phyloP scores from a whole-genome alignment of 2,113 vertebrate species.

The Cebidichthys violaceus region DNA sequence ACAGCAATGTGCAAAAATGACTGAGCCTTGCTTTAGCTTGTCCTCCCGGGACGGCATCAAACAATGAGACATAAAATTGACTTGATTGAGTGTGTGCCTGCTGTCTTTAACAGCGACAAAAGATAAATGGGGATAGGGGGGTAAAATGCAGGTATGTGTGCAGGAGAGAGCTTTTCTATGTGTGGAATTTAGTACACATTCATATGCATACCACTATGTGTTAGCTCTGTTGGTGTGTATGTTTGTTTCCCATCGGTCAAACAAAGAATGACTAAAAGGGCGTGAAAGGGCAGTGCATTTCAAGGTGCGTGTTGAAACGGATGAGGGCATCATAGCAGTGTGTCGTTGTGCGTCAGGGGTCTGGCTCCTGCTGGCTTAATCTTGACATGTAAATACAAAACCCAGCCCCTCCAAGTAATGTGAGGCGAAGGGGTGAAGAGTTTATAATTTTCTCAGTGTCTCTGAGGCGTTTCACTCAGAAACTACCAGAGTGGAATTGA shows the following conservation, averaged over 20 bases:
- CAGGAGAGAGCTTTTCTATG: conserved; percentile 9
- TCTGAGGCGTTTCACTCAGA: not conserved
- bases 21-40: conserved; percentile 48
- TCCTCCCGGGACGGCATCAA: conserved; percentile 54
- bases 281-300: conserved; percentile 38
- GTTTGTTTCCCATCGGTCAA: conserved; percentile 13
- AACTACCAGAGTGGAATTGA: conserved; percentile 4
- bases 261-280: conserved; percentile 33
- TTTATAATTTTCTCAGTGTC: conserved; percentile 38
- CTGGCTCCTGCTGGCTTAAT: conserved; percentile 38
- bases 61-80: conserved; percentile 44
- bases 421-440: conserved; percentile 44
- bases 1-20: conserved; percentile 23
- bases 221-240: not conserved
- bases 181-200: conserved; percentile 32
- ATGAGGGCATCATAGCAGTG: conserved; percentile 31
- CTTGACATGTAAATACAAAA: conserved; percentile 63
- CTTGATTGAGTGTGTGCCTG: conserved; percentile 6
- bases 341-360: conserved; percentile 18
- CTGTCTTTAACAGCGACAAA: not conserved
- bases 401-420: conserved; percentile 28
- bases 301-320: conserved; percentile 31
- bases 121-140: not conserved
- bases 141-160: conserved; percentile 12
- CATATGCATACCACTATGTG: not conserved